Conservation (phyloP, 2,113 vertebrate genomes). For the Sander lucioperca region DNA sequence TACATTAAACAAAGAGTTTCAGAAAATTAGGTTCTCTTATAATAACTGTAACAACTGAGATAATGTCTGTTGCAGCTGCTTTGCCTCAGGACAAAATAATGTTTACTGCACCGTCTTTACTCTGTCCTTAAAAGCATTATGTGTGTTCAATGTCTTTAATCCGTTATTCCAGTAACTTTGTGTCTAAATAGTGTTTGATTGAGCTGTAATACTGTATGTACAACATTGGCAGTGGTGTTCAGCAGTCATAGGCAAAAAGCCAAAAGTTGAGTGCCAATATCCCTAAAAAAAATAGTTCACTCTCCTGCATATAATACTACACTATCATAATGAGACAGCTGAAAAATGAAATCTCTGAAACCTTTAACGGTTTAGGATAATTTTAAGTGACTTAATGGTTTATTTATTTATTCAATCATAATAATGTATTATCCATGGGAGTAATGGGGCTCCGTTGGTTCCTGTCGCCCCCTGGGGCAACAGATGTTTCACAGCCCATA, state of each 20-base stretch:
- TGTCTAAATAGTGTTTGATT: background rate
- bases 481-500: slow-evolving; percentile 85
- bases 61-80: slow-evolving; percentile 62
- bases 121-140: slow-evolving; percentile 41
- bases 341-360: slow-evolving; percentile 58
- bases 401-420: slow-evolving; percentile 84
- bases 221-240: background rate
- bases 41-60: slow-evolving; percentile 28
- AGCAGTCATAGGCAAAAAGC: background rate
- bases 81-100: slow-evolving; percentile 51
- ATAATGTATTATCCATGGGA: slow-evolving; percentile 83
- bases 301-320: slow-evolving; percentile 24
- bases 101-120: slow-evolving; percentile 27
- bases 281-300: slow-evolving; percentile 14
- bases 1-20: slow-evolving; percentile 18
- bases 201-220: background rate
- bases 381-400: slow-evolving; percentile 75
- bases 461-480: slow-evolving; percentile 79
- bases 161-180: slow-evolving; percentile 33
- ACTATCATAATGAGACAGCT: slow-evolving; percentile 54
- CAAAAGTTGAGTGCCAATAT: slow-evolving; percentile 4
- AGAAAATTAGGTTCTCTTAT: background rate
- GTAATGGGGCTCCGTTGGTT: slow-evolving; percentile 73
- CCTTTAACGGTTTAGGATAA: slow-evolving; percentile 65
- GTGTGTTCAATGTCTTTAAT: slow-evolving; percentile 42